Percentiles rank a stretch among this genome's conserved stretches.
Evolutionary conservation across 1,140 invertebrate species (phyloP).

Genomic region (Megathymus violae): DNA sequence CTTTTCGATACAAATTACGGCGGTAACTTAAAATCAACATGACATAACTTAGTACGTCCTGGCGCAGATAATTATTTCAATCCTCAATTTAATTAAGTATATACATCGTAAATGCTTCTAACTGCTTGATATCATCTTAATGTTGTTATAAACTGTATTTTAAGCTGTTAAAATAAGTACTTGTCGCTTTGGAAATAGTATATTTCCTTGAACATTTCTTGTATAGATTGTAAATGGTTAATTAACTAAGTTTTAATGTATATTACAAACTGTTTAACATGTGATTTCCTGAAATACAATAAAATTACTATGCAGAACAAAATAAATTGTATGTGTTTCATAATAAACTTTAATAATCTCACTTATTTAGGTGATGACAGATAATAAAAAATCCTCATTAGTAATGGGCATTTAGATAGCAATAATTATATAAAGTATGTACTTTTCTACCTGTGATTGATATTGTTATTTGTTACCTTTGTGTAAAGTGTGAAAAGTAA

Average conservation of each 20-base stretch:
- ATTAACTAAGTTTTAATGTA: too few species aligned
- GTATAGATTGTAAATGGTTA: too few species aligned
- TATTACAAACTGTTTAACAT: too few species aligned
- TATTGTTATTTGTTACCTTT: too few species aligned
- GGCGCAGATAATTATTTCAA: slow-evolving; percentile 6
- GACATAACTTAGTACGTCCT: slow-evolving; percentile 27
- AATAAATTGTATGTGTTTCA: slow-evolving; percentile 2
- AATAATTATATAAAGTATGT: slow-evolving; percentile 2
- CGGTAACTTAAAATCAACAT: slow-evolving; percentile 23
- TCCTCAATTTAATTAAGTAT: slow-evolving; percentile 28
- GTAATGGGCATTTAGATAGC: slow-evolving; percentile 27
- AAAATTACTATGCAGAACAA: neutral
- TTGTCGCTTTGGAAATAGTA: too few species aligned
- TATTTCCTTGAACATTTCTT: too few species aligned
- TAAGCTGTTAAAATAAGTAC: neutral
- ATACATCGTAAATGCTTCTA: slow-evolving; percentile 1
- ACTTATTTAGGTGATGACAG: slow-evolving; percentile 13
- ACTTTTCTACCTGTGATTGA: too few species aligned
- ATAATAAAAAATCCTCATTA: slow-evolving; percentile 28
- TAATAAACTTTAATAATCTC: too few species aligned
- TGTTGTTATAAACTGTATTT: neutral
- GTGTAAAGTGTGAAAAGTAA: too few species aligned
- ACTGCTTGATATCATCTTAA: slow-evolving; percentile 17
- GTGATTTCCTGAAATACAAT: too few species aligned
- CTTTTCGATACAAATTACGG: slow-evolving; percentile 18